A percentile compares a stretch with the other conserved stretches of the same genome.
Evolutionary conservation across 2,888 invertebrate genomes (phyloP).

Genomic region (Latheticus oryzae): DNA sequence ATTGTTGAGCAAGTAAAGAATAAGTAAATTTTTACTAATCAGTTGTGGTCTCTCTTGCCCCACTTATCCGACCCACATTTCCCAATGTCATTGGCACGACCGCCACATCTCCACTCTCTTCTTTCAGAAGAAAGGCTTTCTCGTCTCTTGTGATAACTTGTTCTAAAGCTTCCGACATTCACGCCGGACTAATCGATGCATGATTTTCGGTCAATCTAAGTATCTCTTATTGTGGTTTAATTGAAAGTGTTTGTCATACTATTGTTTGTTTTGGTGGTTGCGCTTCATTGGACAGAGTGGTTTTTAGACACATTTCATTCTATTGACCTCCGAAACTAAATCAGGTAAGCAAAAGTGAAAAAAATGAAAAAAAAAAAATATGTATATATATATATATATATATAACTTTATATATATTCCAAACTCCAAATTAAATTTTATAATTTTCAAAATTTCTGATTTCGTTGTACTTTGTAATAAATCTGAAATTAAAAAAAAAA

Average conservation of each 20-base stretch:
- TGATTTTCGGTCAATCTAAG: conserved; percentile 23
- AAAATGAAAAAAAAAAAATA: too few species aligned
- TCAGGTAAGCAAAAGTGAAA: too few species aligned
- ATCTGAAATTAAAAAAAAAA: too few species aligned
- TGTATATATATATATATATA: too few species aligned
- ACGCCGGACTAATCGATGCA: neutral
- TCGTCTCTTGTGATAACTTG: conserved; percentile 14
- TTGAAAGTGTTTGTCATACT: conserved; percentile 35
- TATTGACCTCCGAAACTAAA: too few species aligned
- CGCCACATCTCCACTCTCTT: conserved; percentile 48
- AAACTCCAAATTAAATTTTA: too few species aligned
- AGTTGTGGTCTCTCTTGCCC: conserved; percentile 54
- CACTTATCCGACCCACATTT: conserved; percentile 57
- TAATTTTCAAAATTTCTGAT: too few species aligned
- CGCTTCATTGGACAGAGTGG: conserved; percentile 21
- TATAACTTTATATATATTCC: too few species aligned
- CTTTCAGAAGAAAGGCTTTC: conserved; percentile 40
- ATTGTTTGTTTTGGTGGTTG: conserved; percentile 41
- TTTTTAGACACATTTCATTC: too few species aligned
- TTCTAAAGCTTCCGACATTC: neutral
- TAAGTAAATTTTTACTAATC: conserved; percentile 44
- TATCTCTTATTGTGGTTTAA: neutral
- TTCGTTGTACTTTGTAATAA: too few species aligned
- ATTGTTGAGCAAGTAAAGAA: conserved; percentile 13
- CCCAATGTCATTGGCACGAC: conserved; percentile 61